Conservation (phyloP, 2,797 vertebrate species). For the Pristis pectinata region DNA sequence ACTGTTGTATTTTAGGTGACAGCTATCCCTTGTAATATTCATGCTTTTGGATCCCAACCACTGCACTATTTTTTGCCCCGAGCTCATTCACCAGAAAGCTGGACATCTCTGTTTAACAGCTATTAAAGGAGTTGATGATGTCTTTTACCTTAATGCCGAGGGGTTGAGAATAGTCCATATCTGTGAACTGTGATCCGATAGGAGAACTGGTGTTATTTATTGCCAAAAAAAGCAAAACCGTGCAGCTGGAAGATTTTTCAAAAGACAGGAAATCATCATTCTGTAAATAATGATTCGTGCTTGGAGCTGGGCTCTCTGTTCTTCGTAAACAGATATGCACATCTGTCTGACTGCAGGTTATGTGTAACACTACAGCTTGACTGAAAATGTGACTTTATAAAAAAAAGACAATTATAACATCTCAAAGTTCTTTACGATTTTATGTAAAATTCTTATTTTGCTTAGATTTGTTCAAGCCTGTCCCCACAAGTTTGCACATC, state of each 20-base stretch:
- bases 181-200: not conserved
- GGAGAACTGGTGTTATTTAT: not conserved
- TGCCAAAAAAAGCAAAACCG: not conserved
- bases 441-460: not conserved
- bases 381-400: not conserved
- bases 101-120: not conserved
- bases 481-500: not conserved
- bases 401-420: not conserved
- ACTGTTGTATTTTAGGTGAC: not conserved
- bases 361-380: not conserved
- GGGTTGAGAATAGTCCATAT: not conserved
- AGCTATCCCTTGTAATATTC: not conserved
- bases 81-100: not conserved
- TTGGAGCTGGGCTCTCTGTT: not conserved
- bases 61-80: not conserved
- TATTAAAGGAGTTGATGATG: not conserved
- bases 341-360: not conserved
- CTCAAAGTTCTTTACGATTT: not conserved
- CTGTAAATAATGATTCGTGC: not conserved
- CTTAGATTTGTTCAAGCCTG: not conserved
- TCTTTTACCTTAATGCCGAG: not conserved
- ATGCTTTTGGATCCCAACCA: not conserved
- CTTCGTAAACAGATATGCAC: not conserved
- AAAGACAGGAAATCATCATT: not conserved
- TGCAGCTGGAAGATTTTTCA: not conserved